Conservation (phyloP, 2,888 invertebrate genomes). For the Dendrolimus houi region DNA sequence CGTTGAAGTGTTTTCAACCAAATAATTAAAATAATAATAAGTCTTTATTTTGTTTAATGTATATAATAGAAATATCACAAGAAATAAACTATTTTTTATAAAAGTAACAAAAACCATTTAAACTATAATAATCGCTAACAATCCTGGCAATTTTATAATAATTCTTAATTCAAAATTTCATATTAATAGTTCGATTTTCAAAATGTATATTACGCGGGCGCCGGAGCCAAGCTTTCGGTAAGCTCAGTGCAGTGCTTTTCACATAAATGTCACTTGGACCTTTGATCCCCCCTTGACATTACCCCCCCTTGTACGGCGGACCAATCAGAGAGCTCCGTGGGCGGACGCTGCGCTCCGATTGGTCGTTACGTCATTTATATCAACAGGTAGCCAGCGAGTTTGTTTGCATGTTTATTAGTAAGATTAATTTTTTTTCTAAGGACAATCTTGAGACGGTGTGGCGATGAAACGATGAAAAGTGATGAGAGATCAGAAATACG, state of each 20-base stretch:
- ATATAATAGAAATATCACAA: too few species aligned
- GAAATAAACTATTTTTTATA: too few species aligned
- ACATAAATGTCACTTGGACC: slow-evolving; percentile 55
- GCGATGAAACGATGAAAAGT: slow-evolving; percentile 6
- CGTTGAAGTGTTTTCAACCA: too few species aligned
- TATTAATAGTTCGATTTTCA: slow-evolving; percentile 1
- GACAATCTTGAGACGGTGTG: slow-evolving; percentile 41
- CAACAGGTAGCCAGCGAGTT: slow-evolving; percentile 73
- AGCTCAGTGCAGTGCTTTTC: slow-evolving; percentile 74
- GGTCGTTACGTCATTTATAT: slow-evolving; percentile 56
- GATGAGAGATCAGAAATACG: slow-evolving; percentile 25
- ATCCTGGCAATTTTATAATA: neutral
- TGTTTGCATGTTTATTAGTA: slow-evolving; percentile 74
- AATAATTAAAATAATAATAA: too few species aligned
- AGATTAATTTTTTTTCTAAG: slow-evolving; percentile 70
- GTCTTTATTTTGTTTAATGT: too few species aligned
- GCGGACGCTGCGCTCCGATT: slow-evolving; percentile 63
- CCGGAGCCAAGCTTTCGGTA: slow-evolving; percentile 65
- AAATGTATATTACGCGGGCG: slow-evolving; percentile 42
- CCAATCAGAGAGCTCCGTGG: slow-evolving; percentile 60
- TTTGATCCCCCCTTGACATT: slow-evolving; percentile 31
- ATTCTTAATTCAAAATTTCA: neutral
- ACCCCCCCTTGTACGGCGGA: slow-evolving; percentile 38
- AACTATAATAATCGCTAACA: too few species aligned
- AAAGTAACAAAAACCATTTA: too few species aligned